These are phyloP conservation scores for Subacronicta megacephala DNA, from an alignment of 2,888 invertebrate genomes.

Conservation along the genomic window DNA sequence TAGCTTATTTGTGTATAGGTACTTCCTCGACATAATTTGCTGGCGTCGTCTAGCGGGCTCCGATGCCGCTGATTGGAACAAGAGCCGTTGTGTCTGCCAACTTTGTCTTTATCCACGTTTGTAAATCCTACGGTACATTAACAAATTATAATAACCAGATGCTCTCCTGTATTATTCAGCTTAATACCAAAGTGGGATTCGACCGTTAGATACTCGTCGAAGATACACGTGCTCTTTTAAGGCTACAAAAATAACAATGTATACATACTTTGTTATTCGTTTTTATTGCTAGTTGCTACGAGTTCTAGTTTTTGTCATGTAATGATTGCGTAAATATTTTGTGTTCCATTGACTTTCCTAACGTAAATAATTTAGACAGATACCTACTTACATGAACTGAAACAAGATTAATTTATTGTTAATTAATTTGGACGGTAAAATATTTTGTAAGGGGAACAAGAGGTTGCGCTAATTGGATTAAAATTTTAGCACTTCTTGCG, in stretches of 20 bases:
- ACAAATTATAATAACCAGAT: constrained; percentile 2
- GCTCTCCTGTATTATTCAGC: neutral
- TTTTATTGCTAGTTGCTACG: constrained; percentile 14
- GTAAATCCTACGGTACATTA: neutral
- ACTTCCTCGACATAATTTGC: constrained; percentile 56
- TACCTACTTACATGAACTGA: constrained; percentile 30
- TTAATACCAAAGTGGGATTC: neutral
- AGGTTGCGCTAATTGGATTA: constrained; percentile 80
- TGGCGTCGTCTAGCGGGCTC: constrained; percentile 42
- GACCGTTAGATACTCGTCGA: neutral
- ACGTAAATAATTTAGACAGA: constrained; percentile 12
- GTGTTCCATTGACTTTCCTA: constrained; percentile 9
- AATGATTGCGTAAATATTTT: constrained; percentile 2
- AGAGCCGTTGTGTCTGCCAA: constrained; percentile 66
- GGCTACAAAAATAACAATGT: neutral
- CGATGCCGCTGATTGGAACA: constrained; percentile 59
- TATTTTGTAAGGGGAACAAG: constrained; percentile 73
- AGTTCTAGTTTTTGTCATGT: neutral
- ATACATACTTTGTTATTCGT: constrained; percentile 6
- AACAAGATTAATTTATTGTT: constrained; percentile 74
- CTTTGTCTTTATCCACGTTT: constrained; percentile 51
- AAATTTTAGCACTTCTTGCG: constrained; percentile 79
- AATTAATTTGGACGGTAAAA: constrained; percentile 79
- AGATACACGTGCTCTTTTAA: neutral
- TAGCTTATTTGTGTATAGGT: constrained; percentile 54